These are phyloP conservation scores for Percopsis omiscomaycus DNA, from an alignment of 2,797 vertebrate species.

Conservation along the genomic window DNA sequence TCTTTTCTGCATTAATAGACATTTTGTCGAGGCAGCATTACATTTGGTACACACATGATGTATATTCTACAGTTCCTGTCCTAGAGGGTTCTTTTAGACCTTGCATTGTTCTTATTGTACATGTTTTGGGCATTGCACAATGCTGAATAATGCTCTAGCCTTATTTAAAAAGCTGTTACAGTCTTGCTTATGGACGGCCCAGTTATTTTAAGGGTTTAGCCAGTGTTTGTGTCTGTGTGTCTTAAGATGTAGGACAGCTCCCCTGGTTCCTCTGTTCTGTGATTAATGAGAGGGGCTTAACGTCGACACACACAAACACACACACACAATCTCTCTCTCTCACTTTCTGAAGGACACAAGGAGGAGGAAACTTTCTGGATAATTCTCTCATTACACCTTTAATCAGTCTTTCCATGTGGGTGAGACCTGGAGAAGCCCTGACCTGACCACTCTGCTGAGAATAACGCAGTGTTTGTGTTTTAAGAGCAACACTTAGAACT, in stretches of 20 bases:
- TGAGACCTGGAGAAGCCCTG: conserved; percentile 23
- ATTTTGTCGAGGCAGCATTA: too few species aligned
- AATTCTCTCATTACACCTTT: conserved; percentile 82
- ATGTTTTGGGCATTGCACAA: conserved; percentile 17
- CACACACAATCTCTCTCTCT: conserved; percentile 3
- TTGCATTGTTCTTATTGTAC: conserved; percentile 32
- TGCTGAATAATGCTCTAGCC: conserved; percentile 51
- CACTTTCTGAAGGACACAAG: conserved; percentile 54
- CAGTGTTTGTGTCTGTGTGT: conserved; percentile 15
- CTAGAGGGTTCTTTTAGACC: conserved; percentile 4
- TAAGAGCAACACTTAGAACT: neutral
- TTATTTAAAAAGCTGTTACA: conserved; percentile 55
- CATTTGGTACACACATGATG: conserved; percentile 25
- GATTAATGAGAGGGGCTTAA: conserved; percentile 72
- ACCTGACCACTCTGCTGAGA: conserved; percentile 34
- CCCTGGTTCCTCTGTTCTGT: conserved; percentile 65
- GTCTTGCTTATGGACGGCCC: conserved; percentile 61
- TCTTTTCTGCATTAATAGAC: too few species aligned
- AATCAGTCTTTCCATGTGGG: conserved; percentile 45
- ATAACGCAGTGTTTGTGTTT: conserved; percentile 49
- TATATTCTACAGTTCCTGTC: conserved; percentile 11
- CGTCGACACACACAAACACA: conserved; percentile 33
- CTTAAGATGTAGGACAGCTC: conserved; percentile 73
- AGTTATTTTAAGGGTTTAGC: conserved; percentile 59
- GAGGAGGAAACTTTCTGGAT: conserved; percentile 59